Base-by-base conservation (phyloP, 2,888 invertebrate species). In the Sericinus montela region DNA sequence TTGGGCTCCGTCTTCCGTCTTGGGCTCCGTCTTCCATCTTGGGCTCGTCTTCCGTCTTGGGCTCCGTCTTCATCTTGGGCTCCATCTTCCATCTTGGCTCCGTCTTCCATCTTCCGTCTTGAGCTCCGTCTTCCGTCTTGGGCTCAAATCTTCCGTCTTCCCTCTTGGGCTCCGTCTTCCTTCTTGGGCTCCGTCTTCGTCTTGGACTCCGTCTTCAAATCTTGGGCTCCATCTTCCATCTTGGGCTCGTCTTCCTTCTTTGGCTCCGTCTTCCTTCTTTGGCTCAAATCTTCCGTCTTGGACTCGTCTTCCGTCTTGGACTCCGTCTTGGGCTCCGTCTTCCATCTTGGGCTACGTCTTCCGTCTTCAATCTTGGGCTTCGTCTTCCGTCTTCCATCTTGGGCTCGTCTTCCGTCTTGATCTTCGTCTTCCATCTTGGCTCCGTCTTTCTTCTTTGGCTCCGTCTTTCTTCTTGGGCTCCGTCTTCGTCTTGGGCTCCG, bases 381-480 rank as follows among this genome's bases (percentile, higher is more conserved):
- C 39, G n/a, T n/a, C n/a, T n/a, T 23, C 6, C 23, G 6, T 23
- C 23, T 23, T 23, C 23, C 4, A 6, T 23, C 23, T 5, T 23
- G 6, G 23, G 3, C 23, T 23, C 6, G 6, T 34, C 42, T 34
- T 40, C 19, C 13, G 7, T 43, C 43, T 28, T 53, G 42, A 13
- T 39, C 50, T 48, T 46, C 43, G n/a, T 45, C 40, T 36, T 36
- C 48, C 14, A 8, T 54, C 55, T 56, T 57, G 3, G 32, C 47
- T 56, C 58, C 44, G 13, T 9, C 14, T 28, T 35, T 15, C 8
- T 1, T 37, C 10, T 1, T 16, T n/a, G n/a, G n/a, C n/a, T n/a
- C 11, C 0, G n/a, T n/a, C n/a, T n/a, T n/a, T n/a, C n/a, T n/a
- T n/a, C n/a, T n/a, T n/a, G n/a, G 0, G 5, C 28, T 13, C 25